A percentile compares a stretch with the other conserved stretches of the same genome.
Conservation (phyloP, 2,113 vertebrate genomes). For the Ailurus styani region DNA sequence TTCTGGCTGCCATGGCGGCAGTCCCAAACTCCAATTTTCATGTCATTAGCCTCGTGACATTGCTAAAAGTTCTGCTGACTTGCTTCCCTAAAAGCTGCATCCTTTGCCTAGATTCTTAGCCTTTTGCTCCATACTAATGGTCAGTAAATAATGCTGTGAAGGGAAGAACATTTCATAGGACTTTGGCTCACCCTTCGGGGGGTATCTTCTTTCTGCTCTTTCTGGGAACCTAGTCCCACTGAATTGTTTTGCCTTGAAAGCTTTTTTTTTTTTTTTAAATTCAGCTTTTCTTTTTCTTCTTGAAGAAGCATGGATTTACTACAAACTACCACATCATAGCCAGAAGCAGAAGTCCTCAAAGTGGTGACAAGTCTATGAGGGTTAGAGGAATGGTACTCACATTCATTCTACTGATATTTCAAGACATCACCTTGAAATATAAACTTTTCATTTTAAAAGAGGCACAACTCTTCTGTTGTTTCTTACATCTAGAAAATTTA, state of each 20-base stretch:
- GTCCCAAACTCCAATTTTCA: neutral
- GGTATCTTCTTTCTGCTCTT: neutral
- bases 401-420: neutral
- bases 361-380: neutral
- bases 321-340: neutral
- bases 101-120: neutral
- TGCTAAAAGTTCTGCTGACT: conserved; percentile 32
- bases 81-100: neutral
- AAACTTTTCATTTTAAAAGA: neutral
- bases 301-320: neutral
- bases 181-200: neutral
- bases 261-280: neutral
- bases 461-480: neutral
- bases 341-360: neutral
- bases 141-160: neutral
- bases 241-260: neutral
- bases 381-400: neutral
- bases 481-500: neutral
- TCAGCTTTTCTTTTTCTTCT: neutral
- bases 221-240: neutral
- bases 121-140: neutral
- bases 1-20: neutral
- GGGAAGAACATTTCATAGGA: neutral
- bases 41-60: neutral
- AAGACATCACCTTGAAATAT: neutral